phyloP scores from a whole-genome alignment of 1,140 invertebrate genomes.

The Ooceraea biroi region DNA sequence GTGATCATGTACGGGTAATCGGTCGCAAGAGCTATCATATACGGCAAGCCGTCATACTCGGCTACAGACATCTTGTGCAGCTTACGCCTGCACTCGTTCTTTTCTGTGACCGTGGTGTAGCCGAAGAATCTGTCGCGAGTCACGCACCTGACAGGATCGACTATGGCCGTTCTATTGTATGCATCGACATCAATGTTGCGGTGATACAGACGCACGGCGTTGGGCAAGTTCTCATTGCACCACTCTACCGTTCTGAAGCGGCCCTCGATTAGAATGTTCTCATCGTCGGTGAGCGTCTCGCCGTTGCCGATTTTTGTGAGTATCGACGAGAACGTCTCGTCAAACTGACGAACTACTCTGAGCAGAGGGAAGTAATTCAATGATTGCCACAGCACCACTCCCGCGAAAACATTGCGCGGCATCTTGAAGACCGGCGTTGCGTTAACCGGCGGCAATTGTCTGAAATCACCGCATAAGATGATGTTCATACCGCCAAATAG shows the following conservation, averaged over 20 bases:
- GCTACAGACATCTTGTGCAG: slow-evolving; percentile 78
- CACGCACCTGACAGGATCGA: background rate
- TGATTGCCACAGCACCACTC: background rate
- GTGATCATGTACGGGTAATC: slow-evolving; percentile 78
- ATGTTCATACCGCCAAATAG: background rate
- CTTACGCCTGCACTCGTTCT: slow-evolving; percentile 49
- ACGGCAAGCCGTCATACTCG: slow-evolving; percentile 80
- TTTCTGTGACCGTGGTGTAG: background rate
- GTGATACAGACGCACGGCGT: background rate
- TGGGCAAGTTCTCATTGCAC: background rate
- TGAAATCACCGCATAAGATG: background rate
- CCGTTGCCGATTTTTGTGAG: background rate
- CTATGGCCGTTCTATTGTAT: background rate
- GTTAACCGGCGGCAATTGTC: background rate
- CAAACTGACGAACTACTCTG: background rate
- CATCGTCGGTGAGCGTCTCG: background rate
- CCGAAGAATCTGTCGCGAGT: background rate
- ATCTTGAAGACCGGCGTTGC: background rate
- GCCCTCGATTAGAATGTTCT: background rate
- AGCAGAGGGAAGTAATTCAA: background rate
- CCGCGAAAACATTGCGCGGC: background rate
- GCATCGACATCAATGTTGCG: background rate
- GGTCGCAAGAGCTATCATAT: slow-evolving; percentile 76
- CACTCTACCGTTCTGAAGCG: background rate
- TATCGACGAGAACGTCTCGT: background rate